Evolutionary conservation across 2,888 invertebrate genomes (phyloP).

Genomic region (Temnothorax rugatulus): DNA sequence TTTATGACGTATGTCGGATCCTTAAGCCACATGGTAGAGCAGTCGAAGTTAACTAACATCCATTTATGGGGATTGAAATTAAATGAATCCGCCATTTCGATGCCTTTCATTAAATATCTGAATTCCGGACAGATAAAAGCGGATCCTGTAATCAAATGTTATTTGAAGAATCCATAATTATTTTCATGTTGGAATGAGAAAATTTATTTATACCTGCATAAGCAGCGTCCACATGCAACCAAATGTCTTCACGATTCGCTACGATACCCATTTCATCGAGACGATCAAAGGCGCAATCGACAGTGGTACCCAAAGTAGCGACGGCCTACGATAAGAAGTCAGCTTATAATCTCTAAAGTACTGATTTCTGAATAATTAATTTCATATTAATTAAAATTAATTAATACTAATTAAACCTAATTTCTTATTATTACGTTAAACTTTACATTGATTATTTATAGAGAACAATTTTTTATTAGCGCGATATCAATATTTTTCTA

Average conservation of each 20-base stretch:
- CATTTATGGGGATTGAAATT: conserved; percentile 99
- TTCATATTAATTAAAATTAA: background rate
- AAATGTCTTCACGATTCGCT: conserved; percentile 92
- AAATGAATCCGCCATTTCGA: conserved; percentile 97
- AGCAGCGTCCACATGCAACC: conserved; percentile 99
- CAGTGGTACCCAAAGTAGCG: conserved; percentile 97
- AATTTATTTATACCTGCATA: conserved; percentile 91
- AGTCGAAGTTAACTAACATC: conserved; percentile 99
- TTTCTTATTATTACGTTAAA: background rate
- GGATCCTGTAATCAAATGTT: conserved; percentile 87
- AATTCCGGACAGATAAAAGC: conserved; percentile 99
- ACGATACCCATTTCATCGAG: conserved; percentile 96
- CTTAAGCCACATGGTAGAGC: conserved; percentile 99
- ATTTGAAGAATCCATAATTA: background rate
- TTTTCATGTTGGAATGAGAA: background rate
- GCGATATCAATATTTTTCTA: background rate
- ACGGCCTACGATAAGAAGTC: conserved; percentile 88
- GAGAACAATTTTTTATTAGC: background rate
- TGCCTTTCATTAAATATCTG: conserved; percentile 94
- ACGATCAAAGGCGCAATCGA: conserved; percentile 97
- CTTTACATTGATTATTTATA: background rate
- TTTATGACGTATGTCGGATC: conserved; percentile 96
- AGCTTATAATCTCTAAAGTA: background rate
- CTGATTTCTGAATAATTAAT: background rate
- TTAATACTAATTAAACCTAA: background rate